phyloP scores from a whole-genome alignment of 2,888 invertebrate species.

The Ophonus ardosiacus region DNA sequence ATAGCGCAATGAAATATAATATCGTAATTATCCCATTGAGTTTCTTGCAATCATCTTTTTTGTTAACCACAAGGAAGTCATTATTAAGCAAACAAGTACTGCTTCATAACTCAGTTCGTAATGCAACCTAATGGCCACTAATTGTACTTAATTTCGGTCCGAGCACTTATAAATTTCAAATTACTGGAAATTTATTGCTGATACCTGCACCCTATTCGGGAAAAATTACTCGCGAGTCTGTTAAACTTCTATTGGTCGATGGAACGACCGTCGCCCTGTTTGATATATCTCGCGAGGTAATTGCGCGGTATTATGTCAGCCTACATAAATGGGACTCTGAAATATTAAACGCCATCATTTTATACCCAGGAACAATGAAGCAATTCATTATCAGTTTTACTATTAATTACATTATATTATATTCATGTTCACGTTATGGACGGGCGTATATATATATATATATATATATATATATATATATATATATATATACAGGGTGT shows the following conservation, averaged over 20 bases:
- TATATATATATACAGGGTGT: no score
- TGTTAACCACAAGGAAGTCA: constrained; percentile 19
- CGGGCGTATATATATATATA: no score
- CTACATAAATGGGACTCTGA: constrained; percentile 34
- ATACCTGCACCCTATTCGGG: constrained; percentile 40
- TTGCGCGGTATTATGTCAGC: constrained; percentile 34
- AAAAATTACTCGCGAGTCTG: constrained; percentile 41
- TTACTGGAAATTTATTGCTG: constrained; percentile 49
- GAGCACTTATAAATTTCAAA: constrained; percentile 56
- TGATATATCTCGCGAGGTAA: constrained; percentile 37
- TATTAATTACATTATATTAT: not conserved
- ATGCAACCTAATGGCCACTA: constrained; percentile 46
- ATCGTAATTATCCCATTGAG: constrained; percentile 24
- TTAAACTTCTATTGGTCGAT: constrained; percentile 42
- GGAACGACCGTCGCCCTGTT: constrained; percentile 24
- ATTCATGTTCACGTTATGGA: not conserved
- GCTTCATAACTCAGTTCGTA: constrained; percentile 48
- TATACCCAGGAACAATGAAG: not conserved
- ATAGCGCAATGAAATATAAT: constrained; percentile 38
- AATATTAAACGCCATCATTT: constrained; percentile 46
- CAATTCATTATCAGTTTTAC: not conserved
- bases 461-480: no score
- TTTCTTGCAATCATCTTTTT: constrained; percentile 17
- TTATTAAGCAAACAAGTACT: constrained; percentile 49
- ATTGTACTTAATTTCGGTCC: constrained; percentile 54